Evolutionary conservation across 1,140 invertebrate genomes (phyloP).

Genomic region (Drosophila aff.): DNA sequence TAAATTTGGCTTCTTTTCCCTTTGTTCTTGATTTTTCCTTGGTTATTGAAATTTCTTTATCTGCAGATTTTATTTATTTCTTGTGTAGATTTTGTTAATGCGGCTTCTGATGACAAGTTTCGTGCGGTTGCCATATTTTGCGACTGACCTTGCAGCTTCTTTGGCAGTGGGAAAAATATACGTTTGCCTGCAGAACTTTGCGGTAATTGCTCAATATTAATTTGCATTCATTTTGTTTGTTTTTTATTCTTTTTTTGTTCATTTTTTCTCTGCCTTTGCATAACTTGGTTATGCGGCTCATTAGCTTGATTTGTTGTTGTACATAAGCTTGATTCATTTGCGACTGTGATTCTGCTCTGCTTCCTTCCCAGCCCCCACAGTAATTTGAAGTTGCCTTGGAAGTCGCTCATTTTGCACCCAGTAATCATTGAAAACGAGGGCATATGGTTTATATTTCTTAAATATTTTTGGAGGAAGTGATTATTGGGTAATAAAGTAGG

Average conservation of each 20-base stretch:
- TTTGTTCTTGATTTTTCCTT: too few relatives aligned
- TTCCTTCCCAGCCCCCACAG: slow-evolving; percentile 50
- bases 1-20: too few relatives aligned
- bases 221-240: slow-evolving; percentile 17
- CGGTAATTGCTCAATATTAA: slow-evolving; percentile 66
- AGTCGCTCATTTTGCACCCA: not conserved
- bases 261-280: slow-evolving; percentile 27
- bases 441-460: not conserved
- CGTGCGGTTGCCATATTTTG: slow-evolving; percentile 47
- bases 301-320: slow-evolving; percentile 65
- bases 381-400: slow-evolving; percentile 37
- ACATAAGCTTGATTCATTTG: slow-evolving; percentile 35
- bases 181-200: slow-evolving; percentile 46
- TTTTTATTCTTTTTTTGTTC: slow-evolving; percentile 1
- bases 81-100: slow-evolving; percentile 28
- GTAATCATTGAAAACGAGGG: not conserved
- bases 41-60: not conserved
- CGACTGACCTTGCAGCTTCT: slow-evolving; percentile 69
- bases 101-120: slow-evolving; percentile 52
- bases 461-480: not conserved
- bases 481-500: not conserved
- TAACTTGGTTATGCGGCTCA: slow-evolving; percentile 27
- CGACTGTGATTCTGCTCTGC: slow-evolving; percentile 18
- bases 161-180: slow-evolving; percentile 59
- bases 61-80: slow-evolving; percentile 13